Evolutionary conservation across 2,888 invertebrate species (phyloP).

Genomic region (Steromphala cineraria): DNA sequence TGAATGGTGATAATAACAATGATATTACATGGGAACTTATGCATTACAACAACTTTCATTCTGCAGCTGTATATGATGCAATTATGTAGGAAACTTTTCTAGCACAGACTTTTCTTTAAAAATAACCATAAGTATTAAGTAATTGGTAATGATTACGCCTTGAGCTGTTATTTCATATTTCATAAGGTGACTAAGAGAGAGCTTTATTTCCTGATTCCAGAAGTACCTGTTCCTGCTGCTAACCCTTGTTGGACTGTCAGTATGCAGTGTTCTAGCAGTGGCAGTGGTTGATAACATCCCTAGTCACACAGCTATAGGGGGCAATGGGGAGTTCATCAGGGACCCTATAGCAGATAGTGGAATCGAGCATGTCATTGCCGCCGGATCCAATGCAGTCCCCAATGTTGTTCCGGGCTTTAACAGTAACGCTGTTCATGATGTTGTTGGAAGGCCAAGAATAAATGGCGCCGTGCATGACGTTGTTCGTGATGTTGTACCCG

Average conservation of each 20-base stretch:
- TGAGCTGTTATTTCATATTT: too few relatives aligned
- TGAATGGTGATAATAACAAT: too few relatives aligned
- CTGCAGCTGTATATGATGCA: too few relatives aligned
- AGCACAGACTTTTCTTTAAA: too few relatives aligned
- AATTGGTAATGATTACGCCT: too few relatives aligned
- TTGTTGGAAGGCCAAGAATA: not conserved
- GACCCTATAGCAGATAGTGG: not conserved
- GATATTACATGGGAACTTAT: too few relatives aligned
- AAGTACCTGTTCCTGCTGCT: not conserved
- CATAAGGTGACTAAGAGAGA: too few relatives aligned
- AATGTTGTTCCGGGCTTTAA: not conserved
- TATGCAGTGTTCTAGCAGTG: not conserved
- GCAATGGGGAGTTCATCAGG: not conserved
- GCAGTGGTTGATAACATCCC: not conserved
- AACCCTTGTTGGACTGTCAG: not conserved
- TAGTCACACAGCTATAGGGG: not conserved
- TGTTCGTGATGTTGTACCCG: not conserved
- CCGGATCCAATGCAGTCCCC: not conserved
- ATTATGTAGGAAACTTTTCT: too few relatives aligned
- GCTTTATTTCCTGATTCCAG: not conserved
- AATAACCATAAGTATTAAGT: too few relatives aligned
- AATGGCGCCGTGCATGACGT: not conserved
- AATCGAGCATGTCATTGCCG: not conserved
- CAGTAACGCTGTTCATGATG: not conserved
- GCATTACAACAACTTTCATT: too few relatives aligned